Evolutionary conservation across 2,113 vertebrate species (phyloP), one percentile per base, ranked within the genome.

Genomic region (Catharus fuscescens): DNA sequence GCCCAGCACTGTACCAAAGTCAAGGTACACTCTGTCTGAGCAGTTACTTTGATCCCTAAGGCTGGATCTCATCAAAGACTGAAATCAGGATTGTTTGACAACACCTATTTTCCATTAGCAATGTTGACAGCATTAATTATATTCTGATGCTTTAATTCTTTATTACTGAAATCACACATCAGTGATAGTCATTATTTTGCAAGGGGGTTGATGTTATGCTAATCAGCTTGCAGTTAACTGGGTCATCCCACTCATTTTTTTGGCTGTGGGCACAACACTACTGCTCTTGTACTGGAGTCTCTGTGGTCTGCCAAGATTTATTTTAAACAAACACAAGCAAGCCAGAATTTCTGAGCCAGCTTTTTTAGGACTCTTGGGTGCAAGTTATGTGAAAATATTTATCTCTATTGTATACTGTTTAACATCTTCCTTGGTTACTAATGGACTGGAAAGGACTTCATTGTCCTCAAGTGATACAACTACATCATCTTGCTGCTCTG

Each of bases 301-400:
- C 92, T 92, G 92, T 91, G 94, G 88, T 96, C 96, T 96, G 96
- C 96, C 96, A 97, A 96, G 91, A 93, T 96, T 93, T 92, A 81
- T 92, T 96, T 95, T 93, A 96, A 96, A 97, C 95, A 96, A 96
- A 97, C 89, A 95, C 10, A 25, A 96, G 88, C 80, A 86, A 93
- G 83, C 80, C 95, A 89, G 89, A 83, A 81, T 89, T 95, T 95
- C 91, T 91, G 83, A 95, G 96, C 83, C 73, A 96, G 88, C 92
- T 96, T 86, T 94, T 92, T 93, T 81, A 91, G 92, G 84, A 78
- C 95, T 96, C 92, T 92, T 92, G 92, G 95, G 96, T 95, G 95
- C 86, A 95, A 94, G 92, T 86, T 95, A 93, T 95, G 88, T 95
- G 95, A 92, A 94, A 97, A 96, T 97, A 94, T 97, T 97, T 97